These are phyloP conservation scores for Eulemur rufifrons DNA, from an alignment of 2,113 vertebrate genomes.

Conservation along the genomic window DNA sequence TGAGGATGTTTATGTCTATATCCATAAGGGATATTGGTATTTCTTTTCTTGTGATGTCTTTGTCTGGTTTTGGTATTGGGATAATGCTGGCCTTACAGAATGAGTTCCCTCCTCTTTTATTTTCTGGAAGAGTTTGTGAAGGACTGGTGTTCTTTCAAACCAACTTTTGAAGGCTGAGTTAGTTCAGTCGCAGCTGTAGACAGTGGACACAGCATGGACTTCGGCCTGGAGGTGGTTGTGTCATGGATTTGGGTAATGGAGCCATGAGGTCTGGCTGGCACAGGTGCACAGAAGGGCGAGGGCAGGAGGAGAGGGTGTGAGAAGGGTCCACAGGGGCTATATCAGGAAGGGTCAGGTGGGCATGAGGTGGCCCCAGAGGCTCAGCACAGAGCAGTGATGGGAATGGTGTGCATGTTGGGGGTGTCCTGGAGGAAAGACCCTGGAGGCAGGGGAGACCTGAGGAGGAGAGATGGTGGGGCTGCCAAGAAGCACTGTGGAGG, in stretches of 20 bases:
- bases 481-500: neutral
- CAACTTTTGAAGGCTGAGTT: neutral
- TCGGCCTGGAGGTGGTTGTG: neutral
- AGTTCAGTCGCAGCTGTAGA: neutral
- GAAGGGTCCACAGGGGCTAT: neutral
- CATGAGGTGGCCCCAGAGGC: neutral
- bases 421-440: neutral
- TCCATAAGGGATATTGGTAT: no score
- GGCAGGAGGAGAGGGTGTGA: neutral
- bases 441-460: no score
- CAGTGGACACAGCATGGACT: neutral
- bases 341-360: neutral
- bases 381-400: neutral
- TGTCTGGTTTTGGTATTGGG: neutral
- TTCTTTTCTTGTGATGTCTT: neutral
- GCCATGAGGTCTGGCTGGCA: neutral
- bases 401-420: neutral
- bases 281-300: neutral
- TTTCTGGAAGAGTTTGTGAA: neutral
- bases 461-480: no score
- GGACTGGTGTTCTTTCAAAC: neutral
- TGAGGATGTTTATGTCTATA: neutral
- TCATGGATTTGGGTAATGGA: neutral
- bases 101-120: neutral
- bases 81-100: no score